A percentile compares a stretch with the other conserved stretches of the same genome.
Conservation (phyloP, 2,797 vertebrate species). For the Alectoris magna region DNA sequence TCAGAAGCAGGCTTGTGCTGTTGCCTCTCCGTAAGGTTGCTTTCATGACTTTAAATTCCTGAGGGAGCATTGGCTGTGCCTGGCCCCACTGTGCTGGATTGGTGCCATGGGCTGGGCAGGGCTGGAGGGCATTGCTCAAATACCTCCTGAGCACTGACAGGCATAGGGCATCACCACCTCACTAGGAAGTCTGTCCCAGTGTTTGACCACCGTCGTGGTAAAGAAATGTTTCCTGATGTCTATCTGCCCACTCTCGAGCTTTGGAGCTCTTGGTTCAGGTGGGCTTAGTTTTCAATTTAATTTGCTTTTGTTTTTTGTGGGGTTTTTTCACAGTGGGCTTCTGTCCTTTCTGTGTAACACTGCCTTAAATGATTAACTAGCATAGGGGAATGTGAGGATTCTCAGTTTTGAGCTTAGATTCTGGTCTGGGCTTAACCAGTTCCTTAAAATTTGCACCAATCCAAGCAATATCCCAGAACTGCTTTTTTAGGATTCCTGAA, state of each 20-base stretch:
- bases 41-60: not conserved
- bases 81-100: too few species aligned
- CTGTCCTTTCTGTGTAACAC: not conserved
- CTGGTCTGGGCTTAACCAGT: not conserved
- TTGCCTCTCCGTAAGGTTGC: not conserved
- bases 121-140: not conserved
- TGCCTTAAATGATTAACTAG: not conserved
- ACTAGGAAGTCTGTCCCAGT: not conserved
- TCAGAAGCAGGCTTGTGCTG: not conserved
- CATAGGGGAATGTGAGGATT: fast-evolving
- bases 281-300: not conserved
- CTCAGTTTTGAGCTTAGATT: not conserved
- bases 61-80: not conserved
- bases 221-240: not conserved
- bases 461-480: not conserved
- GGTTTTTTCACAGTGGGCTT: not conserved
- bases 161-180: not conserved
- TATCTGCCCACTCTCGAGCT: not conserved
- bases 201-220: not conserved
- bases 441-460: not conserved
- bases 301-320: too few species aligned
- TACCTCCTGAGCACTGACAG: not conserved
- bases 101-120: not conserved
- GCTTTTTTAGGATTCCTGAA: not conserved
- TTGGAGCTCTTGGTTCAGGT: not conserved